phyloP scores from a whole-genome alignment of 2,113 vertebrate genomes.

The human (Homo sapiens) region GRCh38 chr4:55986001-55986500 shows the following conservation, averaged over 20 bases:
- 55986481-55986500: too few species aligned
- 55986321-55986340: too few species aligned
- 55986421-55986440: too few species aligned
- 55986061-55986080: background rate
- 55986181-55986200: background rate
- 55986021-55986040: background rate
- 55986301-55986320: too few species aligned
- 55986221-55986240: background rate
- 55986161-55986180: background rate
- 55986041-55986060: background rate
- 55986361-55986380: too few species aligned
- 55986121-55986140: slow-evolving; percentile 10
- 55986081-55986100: slow-evolving; percentile 14
- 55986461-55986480: too few species aligned
- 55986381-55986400: too few species aligned
- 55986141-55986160: background rate
- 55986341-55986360: too few species aligned
- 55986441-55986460: too few species aligned
- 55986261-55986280: too few species aligned
- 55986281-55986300: too few species aligned
- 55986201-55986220: background rate
- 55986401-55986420: too few species aligned
- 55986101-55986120: background rate
- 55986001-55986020: background rate
- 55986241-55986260: background rate